Conservation (phyloP, 2,113 vertebrate species). For the Tyto alba region DNA sequence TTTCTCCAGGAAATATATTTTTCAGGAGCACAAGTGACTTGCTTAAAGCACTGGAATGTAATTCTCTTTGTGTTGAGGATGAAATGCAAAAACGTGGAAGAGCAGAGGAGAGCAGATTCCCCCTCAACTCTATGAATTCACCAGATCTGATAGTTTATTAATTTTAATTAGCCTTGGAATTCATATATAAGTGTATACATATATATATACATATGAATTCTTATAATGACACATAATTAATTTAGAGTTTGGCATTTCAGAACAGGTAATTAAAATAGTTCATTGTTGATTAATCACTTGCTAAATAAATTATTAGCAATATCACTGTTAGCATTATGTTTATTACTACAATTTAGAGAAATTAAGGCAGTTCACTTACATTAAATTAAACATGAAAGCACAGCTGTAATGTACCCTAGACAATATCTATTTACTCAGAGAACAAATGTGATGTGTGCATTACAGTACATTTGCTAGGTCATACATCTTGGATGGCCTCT, state of each 20-base stretch:
- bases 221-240: conserved; percentile 45
- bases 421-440: conserved; percentile 36
- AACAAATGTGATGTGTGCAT: conserved; percentile 54
- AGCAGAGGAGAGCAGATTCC: not conserved
- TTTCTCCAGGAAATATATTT: not conserved
- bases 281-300: conserved; percentile 44
- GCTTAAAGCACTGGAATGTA: not conserved
- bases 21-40: not conserved
- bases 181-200: not conserved
- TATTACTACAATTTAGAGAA: conserved; percentile 52
- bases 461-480: conserved; percentile 46
- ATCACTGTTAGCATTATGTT: conserved; percentile 32
- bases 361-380: conserved; percentile 58
- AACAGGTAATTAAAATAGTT: conserved; percentile 62
- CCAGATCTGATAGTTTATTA: not conserved
- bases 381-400: conserved; percentile 60
- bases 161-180: conserved; percentile 40
- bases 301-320: conserved; percentile 48
- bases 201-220: not conserved
- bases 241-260: conserved; percentile 45
- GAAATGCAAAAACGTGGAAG: not conserved
- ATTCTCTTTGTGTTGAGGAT: not conserved
- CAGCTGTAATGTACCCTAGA: conserved; percentile 36
- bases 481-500: conserved; percentile 38
- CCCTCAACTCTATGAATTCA: not conserved